phyloP scores from a whole-genome alignment of 1,140 invertebrate species.

The Drosophila tsacasi region DNA sequence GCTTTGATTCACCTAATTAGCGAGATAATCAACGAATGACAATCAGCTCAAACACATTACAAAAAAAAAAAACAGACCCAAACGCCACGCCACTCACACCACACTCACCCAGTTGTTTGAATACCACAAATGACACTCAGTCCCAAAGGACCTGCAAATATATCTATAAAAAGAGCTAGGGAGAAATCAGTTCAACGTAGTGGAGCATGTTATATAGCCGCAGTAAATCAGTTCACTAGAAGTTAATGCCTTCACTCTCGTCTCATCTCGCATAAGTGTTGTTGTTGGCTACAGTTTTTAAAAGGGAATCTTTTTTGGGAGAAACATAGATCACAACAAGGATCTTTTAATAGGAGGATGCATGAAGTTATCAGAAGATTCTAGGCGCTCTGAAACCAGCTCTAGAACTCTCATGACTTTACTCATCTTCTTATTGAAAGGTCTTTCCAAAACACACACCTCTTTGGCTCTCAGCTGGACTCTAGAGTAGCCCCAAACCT shows the following conservation, averaged over 20 bases:
- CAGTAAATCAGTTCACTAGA: constrained; percentile 48
- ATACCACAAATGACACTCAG: constrained; percentile 13
- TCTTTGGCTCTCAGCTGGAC: constrained; percentile 1
- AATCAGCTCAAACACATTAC: constrained; percentile 39
- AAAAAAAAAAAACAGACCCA: constrained; percentile 11
- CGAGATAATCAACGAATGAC: constrained; percentile 69
- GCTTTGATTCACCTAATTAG: constrained; percentile 80
- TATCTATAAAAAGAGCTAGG: constrained; percentile 20
- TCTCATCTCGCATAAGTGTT: constrained; percentile 47
- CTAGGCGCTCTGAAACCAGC: neutral
- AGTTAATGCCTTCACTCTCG: constrained; percentile 40
- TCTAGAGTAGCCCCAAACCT: constrained; percentile 7
- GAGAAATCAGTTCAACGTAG: constrained; percentile 42
- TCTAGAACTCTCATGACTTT: neutral
- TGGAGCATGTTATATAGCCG: constrained; percentile 48
- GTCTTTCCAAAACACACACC: neutral
- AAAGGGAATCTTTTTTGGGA: neutral
- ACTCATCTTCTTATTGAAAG: neutral
- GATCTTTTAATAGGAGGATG: neutral
- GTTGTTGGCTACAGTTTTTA: constrained; percentile 32
- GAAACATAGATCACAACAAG: neutral
- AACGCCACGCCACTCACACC: neutral
- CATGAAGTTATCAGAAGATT: neutral
- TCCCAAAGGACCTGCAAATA: constrained; percentile 5
- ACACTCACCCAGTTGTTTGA: constrained; percentile 12